Percentiles rank a stretch among this genome's conserved stretches.
These are phyloP conservation scores for Sarcophaga subvicina DNA, from an alignment of 2,888 invertebrate genomes.

Conservation along the genomic window DNA sequence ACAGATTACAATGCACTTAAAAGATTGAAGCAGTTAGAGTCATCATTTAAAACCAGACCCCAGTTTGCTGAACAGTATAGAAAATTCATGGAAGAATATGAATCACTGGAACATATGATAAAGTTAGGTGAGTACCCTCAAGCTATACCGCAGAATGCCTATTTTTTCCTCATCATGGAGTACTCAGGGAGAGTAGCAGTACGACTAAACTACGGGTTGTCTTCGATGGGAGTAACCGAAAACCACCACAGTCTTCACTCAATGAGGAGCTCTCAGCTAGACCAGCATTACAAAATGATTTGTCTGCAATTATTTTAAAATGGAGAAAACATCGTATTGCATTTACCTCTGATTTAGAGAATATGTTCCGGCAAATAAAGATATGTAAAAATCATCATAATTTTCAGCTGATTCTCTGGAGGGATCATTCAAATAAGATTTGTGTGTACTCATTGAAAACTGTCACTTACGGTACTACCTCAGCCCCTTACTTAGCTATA, in stretches of 20 bases:
- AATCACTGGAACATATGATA: slow-evolving; percentile 46
- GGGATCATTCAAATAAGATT: too few species aligned
- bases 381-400: background rate
- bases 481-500: slow-evolving; percentile 14
- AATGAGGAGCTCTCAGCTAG: slow-evolving; percentile 45
- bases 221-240: background rate
- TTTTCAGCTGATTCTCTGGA: too few species aligned
- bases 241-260: slow-evolving; percentile 27
- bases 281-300: slow-evolving; percentile 49
- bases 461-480: too few species aligned
- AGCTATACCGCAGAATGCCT: slow-evolving; percentile 36
- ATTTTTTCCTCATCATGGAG: slow-evolving; percentile 46
- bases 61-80: slow-evolving; percentile 33
- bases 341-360: slow-evolving; percentile 45
- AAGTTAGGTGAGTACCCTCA: slow-evolving; percentile 56
- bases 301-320: slow-evolving; percentile 26
- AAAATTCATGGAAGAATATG: slow-evolving; percentile 46
- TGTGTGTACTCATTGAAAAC: too few species aligned
- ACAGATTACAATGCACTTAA: slow-evolving; percentile 47
- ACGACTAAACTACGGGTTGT: slow-evolving; percentile 47
- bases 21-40: slow-evolving; percentile 43
- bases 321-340: slow-evolving; percentile 36
- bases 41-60: slow-evolving; percentile 5
- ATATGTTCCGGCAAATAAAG: slow-evolving; percentile 47
- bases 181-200: slow-evolving; percentile 41